Conservation (phyloP, 2,113 vertebrate species). For the Columbina picui region DNA sequence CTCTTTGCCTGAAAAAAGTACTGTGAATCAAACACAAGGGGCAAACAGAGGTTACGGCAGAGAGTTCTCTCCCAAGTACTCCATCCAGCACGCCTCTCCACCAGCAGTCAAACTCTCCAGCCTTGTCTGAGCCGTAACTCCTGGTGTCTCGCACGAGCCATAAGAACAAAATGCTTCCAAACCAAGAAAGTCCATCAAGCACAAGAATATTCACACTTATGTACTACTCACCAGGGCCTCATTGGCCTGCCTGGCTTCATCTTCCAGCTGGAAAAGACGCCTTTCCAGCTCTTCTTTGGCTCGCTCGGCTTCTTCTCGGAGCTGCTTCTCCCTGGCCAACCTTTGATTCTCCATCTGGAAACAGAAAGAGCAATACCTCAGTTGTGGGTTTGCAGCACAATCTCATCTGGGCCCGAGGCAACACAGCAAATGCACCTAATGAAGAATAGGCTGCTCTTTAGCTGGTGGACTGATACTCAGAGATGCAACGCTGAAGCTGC, state of each 20-base stretch:
- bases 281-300: conserved; percentile 91
- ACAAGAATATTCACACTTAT: not conserved
- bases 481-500: not conserved
- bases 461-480: not conserved
- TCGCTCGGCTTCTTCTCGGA: conserved; percentile 89
- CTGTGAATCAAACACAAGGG: not conserved
- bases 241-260: conserved; percentile 88
- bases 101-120: not conserved
- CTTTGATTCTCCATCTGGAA: conserved; percentile 90
- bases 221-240: conserved; percentile 85
- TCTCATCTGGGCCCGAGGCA: not conserved
- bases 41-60: not conserved
- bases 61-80: not conserved
- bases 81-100: not conserved
- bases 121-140: not conserved
- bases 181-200: not conserved
- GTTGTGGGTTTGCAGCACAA: not conserved
- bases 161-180: not conserved
- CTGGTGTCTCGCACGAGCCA: not conserved
- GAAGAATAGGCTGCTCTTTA: not conserved
- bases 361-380: not conserved
- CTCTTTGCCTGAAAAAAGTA: not conserved
- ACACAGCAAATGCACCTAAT: not conserved
- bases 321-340: conserved; percentile 89
- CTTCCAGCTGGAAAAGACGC: conserved; percentile 89